Percentiles rank a stretch among this genome's conserved stretches.
phyloP scores from a whole-genome alignment of 1,140 invertebrate species.

The Tribolium castaneum region DNA sequence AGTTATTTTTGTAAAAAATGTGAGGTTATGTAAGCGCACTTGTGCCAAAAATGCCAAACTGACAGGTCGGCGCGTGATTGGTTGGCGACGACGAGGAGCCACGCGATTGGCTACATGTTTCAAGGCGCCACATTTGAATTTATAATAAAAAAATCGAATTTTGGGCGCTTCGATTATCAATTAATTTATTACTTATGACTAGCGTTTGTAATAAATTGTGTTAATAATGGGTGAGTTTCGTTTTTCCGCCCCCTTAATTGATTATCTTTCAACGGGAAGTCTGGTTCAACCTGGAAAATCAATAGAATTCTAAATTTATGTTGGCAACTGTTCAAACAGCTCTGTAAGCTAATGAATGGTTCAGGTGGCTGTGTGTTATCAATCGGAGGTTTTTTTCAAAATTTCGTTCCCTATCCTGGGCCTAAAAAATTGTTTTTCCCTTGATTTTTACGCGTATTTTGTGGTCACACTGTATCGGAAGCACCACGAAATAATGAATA shows the following conservation, averaged over 20 bases:
- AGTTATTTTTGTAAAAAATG: not conserved
- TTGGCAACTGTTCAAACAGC: slow-evolving; percentile 12
- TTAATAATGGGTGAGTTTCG: not conserved
- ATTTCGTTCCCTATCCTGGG: too few species aligned
- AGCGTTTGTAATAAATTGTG: not conserved
- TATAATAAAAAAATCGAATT: too few species aligned
- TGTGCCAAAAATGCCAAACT: not conserved
- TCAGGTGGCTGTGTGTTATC: not conserved
- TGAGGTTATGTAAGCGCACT: slow-evolving; percentile 25
- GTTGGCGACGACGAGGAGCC: not conserved
- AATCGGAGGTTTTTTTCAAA: too few species aligned
- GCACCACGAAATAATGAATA: not conserved
- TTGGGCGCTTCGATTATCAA: too few species aligned
- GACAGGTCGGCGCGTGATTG: not conserved
- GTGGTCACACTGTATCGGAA: not conserved
- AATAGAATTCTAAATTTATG: not conserved
- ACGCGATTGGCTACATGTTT: not conserved
- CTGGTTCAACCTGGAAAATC: not conserved
- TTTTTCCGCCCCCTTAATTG: not conserved
- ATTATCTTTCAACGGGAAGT: not conserved
- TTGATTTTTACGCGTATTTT: not conserved
- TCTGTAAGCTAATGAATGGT: not conserved
- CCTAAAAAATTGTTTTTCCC: not conserved
- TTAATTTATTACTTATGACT: too few species aligned
- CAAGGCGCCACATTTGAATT: not conserved